phyloP scores from a whole-genome alignment of 2,888 invertebrate genomes.

The Drosophila stalkeri region DNA sequence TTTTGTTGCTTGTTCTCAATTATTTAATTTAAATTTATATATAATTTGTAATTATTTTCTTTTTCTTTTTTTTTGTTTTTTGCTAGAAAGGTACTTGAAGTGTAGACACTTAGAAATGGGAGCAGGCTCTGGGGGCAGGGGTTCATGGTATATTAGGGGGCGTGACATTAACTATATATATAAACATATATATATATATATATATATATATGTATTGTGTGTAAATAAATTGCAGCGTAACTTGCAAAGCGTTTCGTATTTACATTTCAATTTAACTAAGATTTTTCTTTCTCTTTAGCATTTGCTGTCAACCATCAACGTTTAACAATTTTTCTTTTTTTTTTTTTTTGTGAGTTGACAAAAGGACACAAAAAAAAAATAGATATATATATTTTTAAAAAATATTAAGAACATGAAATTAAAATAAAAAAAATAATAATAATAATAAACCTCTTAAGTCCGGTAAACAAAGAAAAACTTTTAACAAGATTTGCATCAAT shows the following conservation, averaged over 20 bases:
- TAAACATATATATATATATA: too few species aligned
- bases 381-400: neutral
- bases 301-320: conserved; percentile 23
- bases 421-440: neutral
- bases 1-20: conserved; percentile 22
- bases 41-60: conserved; percentile 7
- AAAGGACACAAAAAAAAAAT: conserved; percentile 3
- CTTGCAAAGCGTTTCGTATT: conserved; percentile 36
- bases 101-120: conserved; percentile 72
- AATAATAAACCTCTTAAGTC: neutral
- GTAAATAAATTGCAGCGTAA: conserved; percentile 35
- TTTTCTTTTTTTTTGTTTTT: conserved; percentile 20
- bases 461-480: conserved; percentile 27
- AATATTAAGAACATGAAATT: neutral
- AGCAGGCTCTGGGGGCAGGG: conserved; percentile 5
- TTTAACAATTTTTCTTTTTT: conserved; percentile 10
- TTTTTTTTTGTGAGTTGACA: conserved; percentile 17
- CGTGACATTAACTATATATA: conserved; percentile 13
- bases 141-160: conserved; percentile 12
- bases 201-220: conserved; percentile 3
- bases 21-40: conserved; percentile 3
- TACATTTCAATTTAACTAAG: conserved; percentile 49
- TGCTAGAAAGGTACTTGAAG: conserved; percentile 82
- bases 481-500: conserved; percentile 33
- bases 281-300: conserved; percentile 15